Evolutionary conservation across 2,113 vertebrate species (phyloP), one percentile per base, ranked within the genome.

Genomic region (Boleophthalmus pectinirostris): DNA sequence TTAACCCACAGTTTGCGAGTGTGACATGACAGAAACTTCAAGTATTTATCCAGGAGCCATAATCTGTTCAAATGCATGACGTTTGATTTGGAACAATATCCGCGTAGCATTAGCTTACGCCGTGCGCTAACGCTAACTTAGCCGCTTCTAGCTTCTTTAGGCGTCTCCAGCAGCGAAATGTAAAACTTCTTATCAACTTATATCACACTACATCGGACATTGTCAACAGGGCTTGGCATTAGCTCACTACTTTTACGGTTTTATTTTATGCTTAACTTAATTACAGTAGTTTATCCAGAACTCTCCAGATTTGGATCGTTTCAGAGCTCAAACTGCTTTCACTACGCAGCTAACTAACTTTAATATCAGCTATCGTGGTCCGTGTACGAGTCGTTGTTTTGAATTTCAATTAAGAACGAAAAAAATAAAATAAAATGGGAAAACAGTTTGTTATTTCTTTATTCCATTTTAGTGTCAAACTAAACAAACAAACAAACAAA

Each of bases 11-110:
- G 47, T 58, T 73, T 75, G 43, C 74, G 63, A 79, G 51, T 18
- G 20, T 29, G 81, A 81, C 66, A 57, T 58, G 65, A 63, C 73
- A 77, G 77, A 53, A 82, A 75, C 70, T 76, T 58, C 23, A 64
- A 78, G 78, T 58, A 84, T 74, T 90, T 88, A 88, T 89, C 82
- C 88, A 87, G 78, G 85, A 90, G 88, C 84, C 84, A 87, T 85
- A 90, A 83, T 57, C 75, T 82, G 76, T 90, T 74, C 85, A 81
- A 83, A 87, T 90, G 90, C 89, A 91, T 92, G 91, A 88, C 54
- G 66, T 84, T 87, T 82, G 69, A 46, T 68, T 85, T 81, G 25
- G 74, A 86, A 84, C 80, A 83, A 66, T 78, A 83, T 72, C 49
- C 56, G 46, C 69, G 76, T 81, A 61, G 25, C 58, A 82, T 82